Evolutionary conservation across 2,888 invertebrate species (phyloP).

Genomic region (Pedicia rivosa): DNA sequence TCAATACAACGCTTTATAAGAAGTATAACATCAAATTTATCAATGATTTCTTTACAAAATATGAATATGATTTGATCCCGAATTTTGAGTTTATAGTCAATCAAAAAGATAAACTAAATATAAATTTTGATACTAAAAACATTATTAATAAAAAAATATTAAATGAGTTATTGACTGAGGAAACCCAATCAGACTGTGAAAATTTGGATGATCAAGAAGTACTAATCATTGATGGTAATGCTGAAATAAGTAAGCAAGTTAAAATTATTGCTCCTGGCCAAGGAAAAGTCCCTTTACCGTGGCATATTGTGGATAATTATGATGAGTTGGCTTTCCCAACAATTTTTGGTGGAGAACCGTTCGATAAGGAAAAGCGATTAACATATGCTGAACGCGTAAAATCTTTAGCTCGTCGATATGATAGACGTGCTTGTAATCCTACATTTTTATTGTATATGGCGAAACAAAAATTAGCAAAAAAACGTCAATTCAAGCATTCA

Average conservation of each 20-base stretch:
- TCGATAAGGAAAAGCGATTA: conserved; percentile 5
- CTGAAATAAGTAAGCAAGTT: conserved; percentile 1
- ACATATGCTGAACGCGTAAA: background rate
- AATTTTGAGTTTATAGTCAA: too few relatives aligned
- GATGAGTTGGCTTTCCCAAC: conserved; percentile 16
- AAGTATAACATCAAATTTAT: too few relatives aligned
- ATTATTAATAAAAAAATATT: too few relatives aligned
- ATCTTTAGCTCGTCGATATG: background rate
- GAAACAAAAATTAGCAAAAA: background rate
- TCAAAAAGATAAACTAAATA: background rate
- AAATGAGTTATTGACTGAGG: too few relatives aligned
- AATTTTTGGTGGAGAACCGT: conserved; percentile 12
- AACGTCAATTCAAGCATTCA: background rate
- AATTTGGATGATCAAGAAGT: background rate
- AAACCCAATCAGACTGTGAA: too few relatives aligned
- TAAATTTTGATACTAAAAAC: background rate
- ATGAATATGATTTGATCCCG: too few relatives aligned
- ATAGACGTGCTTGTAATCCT: background rate
- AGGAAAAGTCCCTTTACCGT: conserved; percentile 14
- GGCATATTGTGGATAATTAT: conserved; percentile 13
- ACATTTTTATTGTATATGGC: background rate
- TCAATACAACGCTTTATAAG: conserved; percentile 9
- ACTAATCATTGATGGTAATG: background rate
- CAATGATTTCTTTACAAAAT: background rate
- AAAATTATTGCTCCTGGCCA: conserved; percentile 17